Evolutionary conservation across 2,888 invertebrate species (phyloP).

Genomic region (Acronicta alni): DNA sequence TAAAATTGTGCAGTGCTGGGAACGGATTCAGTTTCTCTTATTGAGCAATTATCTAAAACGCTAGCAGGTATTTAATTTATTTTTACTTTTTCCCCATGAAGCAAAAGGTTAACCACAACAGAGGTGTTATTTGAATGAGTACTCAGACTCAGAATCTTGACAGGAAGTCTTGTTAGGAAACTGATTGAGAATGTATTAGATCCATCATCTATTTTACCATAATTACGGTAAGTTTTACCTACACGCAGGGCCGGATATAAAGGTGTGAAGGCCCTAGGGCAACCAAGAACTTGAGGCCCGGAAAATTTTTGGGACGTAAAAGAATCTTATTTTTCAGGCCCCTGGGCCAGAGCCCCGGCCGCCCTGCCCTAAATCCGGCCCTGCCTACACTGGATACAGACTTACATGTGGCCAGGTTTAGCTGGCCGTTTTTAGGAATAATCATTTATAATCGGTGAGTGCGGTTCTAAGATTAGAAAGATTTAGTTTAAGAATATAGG

Average conservation of each 20-base stretch:
- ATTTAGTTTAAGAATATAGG: not conserved
- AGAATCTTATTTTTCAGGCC: too few species aligned
- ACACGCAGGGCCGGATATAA: too few species aligned
- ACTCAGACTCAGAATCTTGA: not conserved
- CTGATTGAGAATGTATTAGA: too few species aligned
- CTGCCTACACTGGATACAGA: too few species aligned
- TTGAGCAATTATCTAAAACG: conserved; percentile 72
- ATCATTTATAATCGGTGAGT: not conserved
- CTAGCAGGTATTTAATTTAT: conserved; percentile 10
- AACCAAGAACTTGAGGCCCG: too few species aligned
- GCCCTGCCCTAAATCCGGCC: too few species aligned
- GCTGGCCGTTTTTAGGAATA: not conserved
- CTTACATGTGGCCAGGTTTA: not conserved
- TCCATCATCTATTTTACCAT: too few species aligned
- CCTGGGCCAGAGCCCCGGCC: too few species aligned
- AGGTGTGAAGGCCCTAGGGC: too few species aligned
- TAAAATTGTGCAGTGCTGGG: conserved; percentile 71
- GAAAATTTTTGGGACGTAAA: too few species aligned
- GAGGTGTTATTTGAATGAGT: conserved; percentile 1
- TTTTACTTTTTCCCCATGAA: conserved; percentile 20
- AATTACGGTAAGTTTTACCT: too few species aligned
- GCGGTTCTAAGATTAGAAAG: not conserved
- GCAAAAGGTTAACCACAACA: conserved; percentile 15
- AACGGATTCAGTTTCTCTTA: conserved; percentile 73
- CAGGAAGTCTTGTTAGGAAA: too few species aligned